Base-by-base conservation (phyloP, 2,113 vertebrate genomes). In the Tetrax tetrax region DNA sequence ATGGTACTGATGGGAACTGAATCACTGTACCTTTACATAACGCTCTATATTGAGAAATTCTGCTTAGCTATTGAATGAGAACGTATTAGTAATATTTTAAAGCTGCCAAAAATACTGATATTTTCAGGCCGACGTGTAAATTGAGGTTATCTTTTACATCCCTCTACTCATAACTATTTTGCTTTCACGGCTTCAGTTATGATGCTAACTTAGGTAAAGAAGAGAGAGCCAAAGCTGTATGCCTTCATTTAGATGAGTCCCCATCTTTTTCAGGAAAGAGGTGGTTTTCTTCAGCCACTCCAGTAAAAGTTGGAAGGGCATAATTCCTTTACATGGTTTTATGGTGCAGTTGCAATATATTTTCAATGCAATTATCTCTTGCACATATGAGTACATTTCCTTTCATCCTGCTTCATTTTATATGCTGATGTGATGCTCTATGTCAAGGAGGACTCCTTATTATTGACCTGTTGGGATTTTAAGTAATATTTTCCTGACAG, bases 1-100 rank as follows among this genome's bases (percentile, higher is more conserved):
- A 45, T 31, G 28, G 53, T 84, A 69, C 74, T 93, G 80, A 54
- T 76, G 53, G 74, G 50, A 89, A 79, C 60, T 45, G 92, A 89
- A 53, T 93, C 61, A 81, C 45, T 53, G 1, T 54, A 48, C 31
- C 35, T 95, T 92, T 89, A 84, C 43, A 29, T 84, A 91, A 91
- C 63, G 77, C n/a, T 93, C 69, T 93, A 64, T 82, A 87, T 71
- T 89, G 57, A 92, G 87, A 93, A 75, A 51, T 75, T 75, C 45
- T 71, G 11, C 71, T 64, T 89, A 91, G 41, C 45, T 89, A 7
- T 77, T 63, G 70, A 90, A 83, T 56, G 33, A 38, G 83, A 90
- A 47, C 3, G 0, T 78, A 76, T 77, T 91, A 79, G 66, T 90
- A 79, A 57, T 88, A 86, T 38, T 71, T 70, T 80, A 92, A 90